Base-by-base conservation (phyloP, 2,797 vertebrate genomes). In the Cebuella pygmaea region DNA sequence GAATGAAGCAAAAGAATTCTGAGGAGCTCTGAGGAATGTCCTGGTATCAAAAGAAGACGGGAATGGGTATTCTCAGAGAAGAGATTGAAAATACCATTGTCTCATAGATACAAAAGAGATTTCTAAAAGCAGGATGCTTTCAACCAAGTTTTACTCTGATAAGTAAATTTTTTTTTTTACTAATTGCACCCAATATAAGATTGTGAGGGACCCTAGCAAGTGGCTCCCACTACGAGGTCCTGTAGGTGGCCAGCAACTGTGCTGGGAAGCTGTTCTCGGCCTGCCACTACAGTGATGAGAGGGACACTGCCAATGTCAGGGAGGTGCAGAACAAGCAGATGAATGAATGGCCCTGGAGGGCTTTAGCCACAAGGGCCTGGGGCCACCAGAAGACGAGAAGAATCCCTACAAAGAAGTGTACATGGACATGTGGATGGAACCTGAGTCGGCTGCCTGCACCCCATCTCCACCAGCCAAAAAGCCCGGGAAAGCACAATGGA, bases 391-490 rank as follows among this genome's bases (percentile, higher is more conserved):
- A 98, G 99, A 99, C 98, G 99, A 99, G 97, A 99, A 99, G 84
- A 99, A 99, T 98, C 99, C 99, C 19, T 99, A 99, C 98, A 99
- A 99, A 98, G 99, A 99, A 98, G 99, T 99, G 98, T 99, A 99
- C 99, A 99, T 99, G 10, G 99, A 99, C 97, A 99, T 99, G 98
- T 99, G 99, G 99, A 99, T 99, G 14, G 99, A 99, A 97, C 99
- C 99, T 0, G 99, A 99, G 98, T 99, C 99, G 0, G 99, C 99
- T 0, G 99, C 99, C 52, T 99, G 99, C 10, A 99, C 99, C 0
- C 99, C 99, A 0, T 99, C 99, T 61, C 99, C 99, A 14, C 99
- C 99, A 6, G 99, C 99, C 98, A 99, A 99, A 98, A 99, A 99
- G 94, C 99, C 99, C 95, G 98, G 99, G 95, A 99, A 99, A 99